phyloP scores from a whole-genome alignment of 2,797 vertebrate species.

The Telmatherina bonti region DNA sequence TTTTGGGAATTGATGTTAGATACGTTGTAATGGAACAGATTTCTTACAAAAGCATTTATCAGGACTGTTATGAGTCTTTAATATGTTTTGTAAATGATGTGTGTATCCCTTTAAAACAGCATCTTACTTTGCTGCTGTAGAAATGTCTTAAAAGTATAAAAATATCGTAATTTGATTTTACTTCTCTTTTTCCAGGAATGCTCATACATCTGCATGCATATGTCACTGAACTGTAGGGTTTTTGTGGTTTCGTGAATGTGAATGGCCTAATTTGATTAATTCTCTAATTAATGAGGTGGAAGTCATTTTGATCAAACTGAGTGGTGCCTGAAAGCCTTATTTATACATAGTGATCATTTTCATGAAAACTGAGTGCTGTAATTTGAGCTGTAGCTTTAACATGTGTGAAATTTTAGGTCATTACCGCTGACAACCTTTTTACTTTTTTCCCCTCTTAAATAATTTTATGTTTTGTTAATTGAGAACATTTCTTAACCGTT shows the following conservation, averaged over 20 bases:
- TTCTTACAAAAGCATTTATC: background rate
- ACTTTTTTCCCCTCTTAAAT: background rate
- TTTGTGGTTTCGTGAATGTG: constrained; percentile 12
- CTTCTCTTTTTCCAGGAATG: background rate
- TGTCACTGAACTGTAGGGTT: constrained; percentile 10
- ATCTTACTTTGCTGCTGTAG: background rate
- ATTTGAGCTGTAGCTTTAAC: background rate
- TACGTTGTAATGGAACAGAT: background rate
- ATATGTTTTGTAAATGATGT: background rate
- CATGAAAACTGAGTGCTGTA: constrained; percentile 12
- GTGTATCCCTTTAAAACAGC: background rate
- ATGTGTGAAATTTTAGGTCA: background rate
- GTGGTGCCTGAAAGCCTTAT: constrained; percentile 23
- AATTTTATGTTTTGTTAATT: background rate
- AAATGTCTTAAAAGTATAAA: background rate
- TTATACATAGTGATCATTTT: background rate
- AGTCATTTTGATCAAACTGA: constrained; percentile 22
- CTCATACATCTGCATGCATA: background rate
- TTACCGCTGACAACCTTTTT: background rate
- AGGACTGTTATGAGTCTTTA: background rate
- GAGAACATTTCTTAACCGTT: too few relatives aligned
- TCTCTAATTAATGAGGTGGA: constrained; percentile 22
- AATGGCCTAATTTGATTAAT: constrained; percentile 27
- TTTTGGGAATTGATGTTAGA: constrained; percentile 2
- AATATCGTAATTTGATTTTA: background rate